Conservation (phyloP, 2,113 vertebrate genomes). For the Sciurus niger region DNA sequence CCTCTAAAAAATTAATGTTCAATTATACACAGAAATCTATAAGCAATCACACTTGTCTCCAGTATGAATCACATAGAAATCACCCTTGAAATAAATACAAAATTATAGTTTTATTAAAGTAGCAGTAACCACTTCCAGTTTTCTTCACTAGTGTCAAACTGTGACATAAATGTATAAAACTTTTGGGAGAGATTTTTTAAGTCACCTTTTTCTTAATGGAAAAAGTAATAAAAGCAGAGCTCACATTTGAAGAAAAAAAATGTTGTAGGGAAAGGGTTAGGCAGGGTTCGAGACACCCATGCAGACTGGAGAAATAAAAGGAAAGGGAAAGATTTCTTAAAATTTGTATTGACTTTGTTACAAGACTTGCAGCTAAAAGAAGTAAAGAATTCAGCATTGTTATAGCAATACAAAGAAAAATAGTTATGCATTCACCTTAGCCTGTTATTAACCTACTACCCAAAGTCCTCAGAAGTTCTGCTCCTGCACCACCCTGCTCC, state of each 20-base stretch:
- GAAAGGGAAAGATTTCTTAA: neutral
- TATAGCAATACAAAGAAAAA: neutral
- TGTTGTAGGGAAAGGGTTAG: neutral
- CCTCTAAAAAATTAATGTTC: neutral
- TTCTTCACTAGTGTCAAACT: constrained; percentile 30
- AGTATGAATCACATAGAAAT: constrained; percentile 19
- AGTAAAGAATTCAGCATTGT: constrained; percentile 31
- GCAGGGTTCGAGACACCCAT: neutral
- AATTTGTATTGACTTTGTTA: constrained; percentile 21
- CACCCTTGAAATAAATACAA: neutral
- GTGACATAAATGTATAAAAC: neutral
- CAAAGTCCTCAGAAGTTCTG: neutral
- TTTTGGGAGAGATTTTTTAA: constrained; percentile 6
- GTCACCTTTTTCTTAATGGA: constrained; percentile 20
- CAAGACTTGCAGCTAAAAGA: neutral
- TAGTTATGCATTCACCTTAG: neutral
- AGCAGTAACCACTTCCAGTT: neutral
- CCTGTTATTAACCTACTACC: neutral
- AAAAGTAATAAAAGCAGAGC: constrained; percentile 51
- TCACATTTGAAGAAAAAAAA: constrained; percentile 51
- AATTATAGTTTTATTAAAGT: constrained; percentile 23
- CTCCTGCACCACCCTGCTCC: neutral
- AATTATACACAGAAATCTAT: constrained; percentile 51
- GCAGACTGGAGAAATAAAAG: neutral
- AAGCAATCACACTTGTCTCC: constrained; percentile 28